Evolutionary conservation across 2,797 vertebrate genomes (phyloP), one percentile per base, ranked within the genome.

Genomic region (Hipposideros larvatus): DNA sequence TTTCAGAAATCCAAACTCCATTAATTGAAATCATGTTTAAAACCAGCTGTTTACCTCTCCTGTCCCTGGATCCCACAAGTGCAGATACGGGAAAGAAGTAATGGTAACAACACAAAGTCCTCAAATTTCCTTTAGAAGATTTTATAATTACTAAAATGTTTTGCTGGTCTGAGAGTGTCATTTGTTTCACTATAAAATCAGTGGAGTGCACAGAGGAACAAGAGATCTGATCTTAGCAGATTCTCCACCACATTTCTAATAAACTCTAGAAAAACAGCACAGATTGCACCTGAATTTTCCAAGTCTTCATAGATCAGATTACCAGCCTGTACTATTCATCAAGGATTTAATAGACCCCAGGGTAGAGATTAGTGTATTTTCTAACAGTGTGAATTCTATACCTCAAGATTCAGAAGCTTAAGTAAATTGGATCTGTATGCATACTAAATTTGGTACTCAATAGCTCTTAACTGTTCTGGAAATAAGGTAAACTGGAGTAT

Each of bases 21-120:
- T 85, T 95, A 21, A 85, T 84, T 84, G 87, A 79, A 95, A 82
- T n/a, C 24, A 68, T 57, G 16, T 82, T 82, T 85, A 92, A 95
- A 95, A 21, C 7, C 21, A 96, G 22, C 37, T 86, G 16, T 57
- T 85, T n/a, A 71, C 14, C 43, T 78, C 14, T 68, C 61, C 16
- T 83, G 3, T 74, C 11, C 19, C 13, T 88, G 24, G 11, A 82
- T 41, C 22, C 24, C 34, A 10, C 3, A 85, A 51, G 41, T 61
- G 24, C 13, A 87, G n/a, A 59, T 55, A 74, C 63, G 11, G 73
- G 21, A 82, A 85, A 94, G 13, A 95, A 93, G 28, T 8, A 53
- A 77, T 8, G 3, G 10, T 41, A 80, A 93, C n/a, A 78, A 22
- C 34, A 21, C 14, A 61, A 41, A 65, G 9, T 66, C 11, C 16